These are phyloP conservation scores for Phylloscopus trochilus DNA, from an alignment of 2,113 vertebrate species.

Conservation along the genomic window DNA sequence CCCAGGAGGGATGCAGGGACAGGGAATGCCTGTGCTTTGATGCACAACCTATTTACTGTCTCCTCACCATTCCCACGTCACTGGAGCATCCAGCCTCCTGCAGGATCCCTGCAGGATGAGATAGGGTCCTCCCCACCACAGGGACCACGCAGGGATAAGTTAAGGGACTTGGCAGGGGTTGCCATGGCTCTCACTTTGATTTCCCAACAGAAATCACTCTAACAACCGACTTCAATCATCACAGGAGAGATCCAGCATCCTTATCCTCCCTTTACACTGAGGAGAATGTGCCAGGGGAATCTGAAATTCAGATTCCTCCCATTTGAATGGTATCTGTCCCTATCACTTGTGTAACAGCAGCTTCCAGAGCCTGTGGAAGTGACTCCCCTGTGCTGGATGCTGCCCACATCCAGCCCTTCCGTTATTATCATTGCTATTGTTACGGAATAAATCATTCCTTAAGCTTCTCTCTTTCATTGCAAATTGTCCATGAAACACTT, in stretches of 20 bases:
- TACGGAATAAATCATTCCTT: slow-evolving; percentile 12
- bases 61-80: neutral
- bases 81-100: neutral
- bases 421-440: slow-evolving; percentile 3
- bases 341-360: neutral
- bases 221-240: neutral
- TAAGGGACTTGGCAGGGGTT: neutral
- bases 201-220: neutral
- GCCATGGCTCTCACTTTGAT: neutral
- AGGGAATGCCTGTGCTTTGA: neutral
- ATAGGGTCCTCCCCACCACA: neutral
- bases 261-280: neutral
- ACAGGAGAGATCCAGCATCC: neutral
- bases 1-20: rapidly evolving
- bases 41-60: neutral
- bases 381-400: neutral
- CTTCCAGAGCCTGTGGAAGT: neutral
- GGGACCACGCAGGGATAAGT: neutral
- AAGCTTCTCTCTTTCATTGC: slow-evolving; percentile 42
- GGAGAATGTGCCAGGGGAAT: neutral
- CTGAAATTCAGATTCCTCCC: neutral
- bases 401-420: neutral
- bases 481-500: slow-evolving; percentile 57
- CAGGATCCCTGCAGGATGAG: neutral
- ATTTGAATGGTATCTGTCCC: neutral